These are phyloP conservation scores for Agonopterix arenella DNA, from an alignment of 2,888 invertebrate genomes.

Conservation along the genomic window DNA sequence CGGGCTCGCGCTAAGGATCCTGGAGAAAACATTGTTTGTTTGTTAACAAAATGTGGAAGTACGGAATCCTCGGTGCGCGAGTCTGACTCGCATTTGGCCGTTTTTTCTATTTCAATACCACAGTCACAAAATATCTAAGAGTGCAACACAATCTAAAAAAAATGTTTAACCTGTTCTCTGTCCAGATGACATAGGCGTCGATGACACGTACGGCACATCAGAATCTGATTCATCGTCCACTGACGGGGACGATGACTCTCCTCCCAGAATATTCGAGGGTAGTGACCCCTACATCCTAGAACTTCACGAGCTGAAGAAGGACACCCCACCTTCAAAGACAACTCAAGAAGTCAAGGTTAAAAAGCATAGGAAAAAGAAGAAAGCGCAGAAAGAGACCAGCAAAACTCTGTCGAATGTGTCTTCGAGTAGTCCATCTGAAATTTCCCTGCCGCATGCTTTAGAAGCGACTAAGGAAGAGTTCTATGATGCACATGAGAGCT, in stretches of 20 bases:
- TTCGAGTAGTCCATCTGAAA: constrained; percentile 30
- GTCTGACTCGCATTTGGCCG: too few species aligned
- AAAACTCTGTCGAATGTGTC: constrained; percentile 22
- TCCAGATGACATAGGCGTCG: background rate
- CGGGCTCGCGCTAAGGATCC: too few species aligned
- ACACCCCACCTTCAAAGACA: constrained; percentile 16
- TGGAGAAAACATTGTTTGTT: too few species aligned
- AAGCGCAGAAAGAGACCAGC: constrained; percentile 11
- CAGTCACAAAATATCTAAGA: too few species aligned
- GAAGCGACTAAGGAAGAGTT: constrained; percentile 40
- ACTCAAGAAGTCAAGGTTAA: constrained; percentile 17
- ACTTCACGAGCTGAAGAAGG: constrained; percentile 39
- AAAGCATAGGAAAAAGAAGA: constrained; percentile 35
- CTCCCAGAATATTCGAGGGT: too few species aligned
- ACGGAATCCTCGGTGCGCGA: too few species aligned
- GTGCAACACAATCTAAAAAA: too few species aligned
- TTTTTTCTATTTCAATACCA: too few species aligned
- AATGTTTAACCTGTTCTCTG: background rate
- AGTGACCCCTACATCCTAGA: constrained; percentile 34
- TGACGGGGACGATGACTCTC: too few species aligned
- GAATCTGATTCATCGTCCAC: background rate
- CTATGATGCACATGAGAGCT: constrained; percentile 53
- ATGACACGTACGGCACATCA: background rate
- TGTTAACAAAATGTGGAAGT: too few species aligned
- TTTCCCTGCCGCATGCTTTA: constrained; percentile 11